Evolutionary conservation across 37 sponge, comb jelly and placozoan species (phyloP).

Genomic region (Geodia barretti): DNA sequence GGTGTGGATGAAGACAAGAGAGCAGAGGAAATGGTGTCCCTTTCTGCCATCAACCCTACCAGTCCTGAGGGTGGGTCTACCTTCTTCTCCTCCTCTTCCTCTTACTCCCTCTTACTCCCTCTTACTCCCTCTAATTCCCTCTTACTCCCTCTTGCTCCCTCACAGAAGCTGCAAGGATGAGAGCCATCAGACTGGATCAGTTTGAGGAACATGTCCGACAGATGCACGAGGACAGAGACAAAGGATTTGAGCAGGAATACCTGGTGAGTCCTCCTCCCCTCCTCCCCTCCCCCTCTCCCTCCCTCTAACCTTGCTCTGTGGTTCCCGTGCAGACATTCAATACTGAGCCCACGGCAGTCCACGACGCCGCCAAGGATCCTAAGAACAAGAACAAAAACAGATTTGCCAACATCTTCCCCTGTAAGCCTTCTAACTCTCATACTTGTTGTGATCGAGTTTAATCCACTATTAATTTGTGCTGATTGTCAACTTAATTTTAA

Average conservation of each 20-base stretch:
- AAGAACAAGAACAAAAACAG: conserved; percentile 61
- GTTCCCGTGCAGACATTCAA: background rate
- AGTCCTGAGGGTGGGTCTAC: background rate
- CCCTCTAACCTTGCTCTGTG: too few species aligned
- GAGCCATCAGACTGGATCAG: conserved; percentile 13
- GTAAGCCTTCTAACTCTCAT: conserved; percentile 20
- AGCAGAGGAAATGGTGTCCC: background rate
- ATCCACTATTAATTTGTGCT: too few species aligned
- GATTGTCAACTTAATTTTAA: too few species aligned
- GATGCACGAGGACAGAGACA: conserved; percentile 64
- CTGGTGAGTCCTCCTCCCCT: conserved; percentile 30
- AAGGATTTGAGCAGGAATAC: conserved; percentile 64
- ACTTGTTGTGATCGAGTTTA: background rate
- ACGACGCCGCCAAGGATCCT: conserved; percentile 11
- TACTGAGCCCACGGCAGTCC: background rate
- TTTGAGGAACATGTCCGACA: conserved; percentile 58
- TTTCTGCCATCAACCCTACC: background rate
- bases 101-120: background rate
- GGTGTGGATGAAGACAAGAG: background rate
- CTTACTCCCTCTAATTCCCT: background rate
- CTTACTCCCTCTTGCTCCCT: background rate
- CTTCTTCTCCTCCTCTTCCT: background rate
- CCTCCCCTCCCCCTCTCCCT: conserved; percentile 32
- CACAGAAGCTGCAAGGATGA: conserved; percentile 15
- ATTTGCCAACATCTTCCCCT: conserved; percentile 72